phyloP scores from a whole-genome alignment of 2,113 vertebrate genomes.

The Chaetorhynchus papuensis region DNA sequence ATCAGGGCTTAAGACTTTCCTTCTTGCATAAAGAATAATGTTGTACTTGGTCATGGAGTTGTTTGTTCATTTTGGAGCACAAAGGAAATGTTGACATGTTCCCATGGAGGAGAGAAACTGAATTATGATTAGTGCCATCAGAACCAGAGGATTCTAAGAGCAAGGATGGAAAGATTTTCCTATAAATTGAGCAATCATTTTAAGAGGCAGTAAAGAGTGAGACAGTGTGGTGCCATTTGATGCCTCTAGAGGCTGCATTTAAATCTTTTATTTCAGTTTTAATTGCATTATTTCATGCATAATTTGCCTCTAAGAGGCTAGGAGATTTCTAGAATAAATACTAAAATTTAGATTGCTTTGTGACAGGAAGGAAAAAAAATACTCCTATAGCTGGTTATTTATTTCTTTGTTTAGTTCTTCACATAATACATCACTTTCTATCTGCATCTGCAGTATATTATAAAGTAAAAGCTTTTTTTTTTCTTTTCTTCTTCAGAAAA shows the following conservation, averaged over 20 bases:
- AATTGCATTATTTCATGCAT: slow-evolving; percentile 61
- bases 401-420: slow-evolving; percentile 50
- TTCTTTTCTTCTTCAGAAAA: background rate
- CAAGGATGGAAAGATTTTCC: slow-evolving; percentile 9
- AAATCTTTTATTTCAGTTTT: slow-evolving; percentile 59
- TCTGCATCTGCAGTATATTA: slow-evolving; percentile 39
- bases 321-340: slow-evolving; percentile 41
- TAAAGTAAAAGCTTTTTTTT: background rate
- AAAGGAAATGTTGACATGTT: background rate
- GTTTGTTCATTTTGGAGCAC: background rate
- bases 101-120: background rate
- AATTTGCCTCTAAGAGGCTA: slow-evolving; percentile 50
- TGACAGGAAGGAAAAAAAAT: slow-evolving; percentile 18
- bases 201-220: slow-evolving; percentile 36
- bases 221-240: slow-evolving; percentile 34
- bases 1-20: background rate
- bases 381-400: slow-evolving; percentile 25
- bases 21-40: background rate
- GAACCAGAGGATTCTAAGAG: background rate
- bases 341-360: slow-evolving; percentile 40
- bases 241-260: slow-evolving; percentile 48
- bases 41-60: background rate
- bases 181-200: slow-evolving; percentile 42
- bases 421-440: slow-evolving; percentile 21
- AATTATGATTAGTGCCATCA: background rate